Evolutionary conservation across 2,797 vertebrate species (phyloP).

Genomic region (Gadopsis marmoratus): DNA sequence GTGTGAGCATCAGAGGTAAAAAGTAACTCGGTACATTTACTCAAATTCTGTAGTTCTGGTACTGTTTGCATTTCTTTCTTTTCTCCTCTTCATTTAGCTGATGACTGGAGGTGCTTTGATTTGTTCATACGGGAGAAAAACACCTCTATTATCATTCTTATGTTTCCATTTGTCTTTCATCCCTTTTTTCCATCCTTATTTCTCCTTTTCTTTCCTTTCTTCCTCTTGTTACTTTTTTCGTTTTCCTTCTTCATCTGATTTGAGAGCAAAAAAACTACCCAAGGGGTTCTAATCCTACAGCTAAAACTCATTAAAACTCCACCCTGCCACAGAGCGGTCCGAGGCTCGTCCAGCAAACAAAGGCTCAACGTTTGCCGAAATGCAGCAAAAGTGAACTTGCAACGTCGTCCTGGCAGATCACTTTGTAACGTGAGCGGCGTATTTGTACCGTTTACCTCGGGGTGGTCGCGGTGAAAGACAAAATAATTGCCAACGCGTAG

Average conservation of each 20-base stretch:
- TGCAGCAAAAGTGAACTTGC: too few relatives aligned
- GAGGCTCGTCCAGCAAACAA: background rate
- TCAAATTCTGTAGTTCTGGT: background rate
- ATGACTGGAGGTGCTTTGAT: background rate
- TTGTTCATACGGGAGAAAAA: background rate
- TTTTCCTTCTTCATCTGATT: background rate
- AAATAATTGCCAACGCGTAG: background rate
- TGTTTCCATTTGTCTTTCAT: too few relatives aligned
- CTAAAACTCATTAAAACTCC: background rate
- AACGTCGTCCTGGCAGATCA: background rate
- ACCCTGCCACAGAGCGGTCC: background rate
- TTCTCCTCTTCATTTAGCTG: background rate
- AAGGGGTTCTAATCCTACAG: background rate
- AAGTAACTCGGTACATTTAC: slow-evolving; percentile 11
- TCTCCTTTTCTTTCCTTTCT: too few relatives aligned
- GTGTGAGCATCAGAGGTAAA: slow-evolving; percentile 11
- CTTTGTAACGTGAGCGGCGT: background rate
- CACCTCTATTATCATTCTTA: background rate
- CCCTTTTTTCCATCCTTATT: too few relatives aligned
- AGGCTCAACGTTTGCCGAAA: too few relatives aligned
- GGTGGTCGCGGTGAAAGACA: background rate
- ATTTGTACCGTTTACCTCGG: background rate
- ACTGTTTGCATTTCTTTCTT: background rate
- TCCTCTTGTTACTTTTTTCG: too few relatives aligned
- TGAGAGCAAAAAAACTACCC: background rate